Percentiles rank a stretch among this genome's conserved stretches.
Conservation (phyloP, 2,113 vertebrate species). For the Crotalus horridus region DNA sequence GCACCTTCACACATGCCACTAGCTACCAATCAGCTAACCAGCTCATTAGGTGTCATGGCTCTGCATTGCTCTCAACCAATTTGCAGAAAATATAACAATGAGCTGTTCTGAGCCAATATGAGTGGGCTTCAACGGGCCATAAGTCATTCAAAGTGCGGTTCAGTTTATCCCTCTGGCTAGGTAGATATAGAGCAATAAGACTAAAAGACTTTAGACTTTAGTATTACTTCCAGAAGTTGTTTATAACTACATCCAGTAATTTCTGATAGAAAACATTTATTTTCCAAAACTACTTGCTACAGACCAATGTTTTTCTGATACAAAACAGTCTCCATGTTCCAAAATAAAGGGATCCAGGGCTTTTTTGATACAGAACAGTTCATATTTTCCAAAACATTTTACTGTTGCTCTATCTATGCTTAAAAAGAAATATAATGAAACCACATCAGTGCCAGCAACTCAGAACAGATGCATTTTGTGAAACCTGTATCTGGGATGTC, state of each 20-base stretch:
- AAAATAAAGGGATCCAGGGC: neutral
- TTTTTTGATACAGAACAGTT: neutral
- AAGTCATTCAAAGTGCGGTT: neutral
- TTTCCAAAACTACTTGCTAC: neutral
- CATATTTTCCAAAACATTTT: neutral
- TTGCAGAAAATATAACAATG: neutral
- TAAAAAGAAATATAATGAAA: neutral
- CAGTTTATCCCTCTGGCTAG: neutral
- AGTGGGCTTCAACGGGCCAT: neutral
- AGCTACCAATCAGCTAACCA: neutral
- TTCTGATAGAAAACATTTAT: neutral
- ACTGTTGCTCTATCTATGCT: neutral
- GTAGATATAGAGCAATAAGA: neutral
- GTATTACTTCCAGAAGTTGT: neutral
- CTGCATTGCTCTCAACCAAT: neutral
- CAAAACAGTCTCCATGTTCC: neutral
- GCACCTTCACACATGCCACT: neutral
- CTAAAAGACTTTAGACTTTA: neutral
- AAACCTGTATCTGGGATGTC: neutral
- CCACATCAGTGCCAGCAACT: neutral
- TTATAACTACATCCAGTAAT: neutral
- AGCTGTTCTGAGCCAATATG: neutral
- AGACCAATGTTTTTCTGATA: neutral
- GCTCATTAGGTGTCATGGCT: neutral
- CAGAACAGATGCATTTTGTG: neutral